These are phyloP conservation scores for Lepisosteus osseus DNA, from an alignment of 2,113 vertebrate species.

Conservation along the genomic window DNA sequence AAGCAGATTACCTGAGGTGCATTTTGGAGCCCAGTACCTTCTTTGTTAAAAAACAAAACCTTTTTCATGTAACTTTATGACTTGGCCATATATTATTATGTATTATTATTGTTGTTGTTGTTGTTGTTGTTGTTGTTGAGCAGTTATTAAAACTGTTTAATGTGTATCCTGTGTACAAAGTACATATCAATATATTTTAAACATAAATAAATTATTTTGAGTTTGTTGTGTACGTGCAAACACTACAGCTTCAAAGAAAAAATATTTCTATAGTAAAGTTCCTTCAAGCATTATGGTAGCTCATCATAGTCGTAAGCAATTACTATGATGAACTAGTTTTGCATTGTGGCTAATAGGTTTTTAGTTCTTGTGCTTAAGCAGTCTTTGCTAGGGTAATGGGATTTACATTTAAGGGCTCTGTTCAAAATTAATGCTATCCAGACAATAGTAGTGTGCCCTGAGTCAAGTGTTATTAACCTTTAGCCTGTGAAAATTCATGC, in stretches of 20 bases:
- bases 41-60: conserved; percentile 12
- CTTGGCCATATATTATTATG: not conserved
- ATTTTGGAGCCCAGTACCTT: not conserved
- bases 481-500: conserved; percentile 43
- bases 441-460: conserved; percentile 53
- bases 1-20: conserved; percentile 15
- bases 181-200: too few species aligned
- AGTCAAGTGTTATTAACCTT: conserved; percentile 63
- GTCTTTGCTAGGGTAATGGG: conserved; percentile 60
- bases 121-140: too few species aligned
- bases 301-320: conserved; percentile 14
- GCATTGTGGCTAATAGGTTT: conserved; percentile 54
- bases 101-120: not conserved
- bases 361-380: conserved; percentile 53
- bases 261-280: too few species aligned
- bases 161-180: too few species aligned
- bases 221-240: too few species aligned
- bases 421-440: conserved; percentile 51
- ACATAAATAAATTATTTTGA: too few species aligned
- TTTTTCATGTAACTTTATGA: not conserved
- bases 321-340: conserved; percentile 29
- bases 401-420: conserved; percentile 51
- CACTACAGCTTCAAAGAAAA: too few species aligned
- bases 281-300: not conserved
- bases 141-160: too few species aligned